Base-by-base conservation (phyloP, 2,797 vertebrate genomes). In the Xyrichtys novacula region DNA sequence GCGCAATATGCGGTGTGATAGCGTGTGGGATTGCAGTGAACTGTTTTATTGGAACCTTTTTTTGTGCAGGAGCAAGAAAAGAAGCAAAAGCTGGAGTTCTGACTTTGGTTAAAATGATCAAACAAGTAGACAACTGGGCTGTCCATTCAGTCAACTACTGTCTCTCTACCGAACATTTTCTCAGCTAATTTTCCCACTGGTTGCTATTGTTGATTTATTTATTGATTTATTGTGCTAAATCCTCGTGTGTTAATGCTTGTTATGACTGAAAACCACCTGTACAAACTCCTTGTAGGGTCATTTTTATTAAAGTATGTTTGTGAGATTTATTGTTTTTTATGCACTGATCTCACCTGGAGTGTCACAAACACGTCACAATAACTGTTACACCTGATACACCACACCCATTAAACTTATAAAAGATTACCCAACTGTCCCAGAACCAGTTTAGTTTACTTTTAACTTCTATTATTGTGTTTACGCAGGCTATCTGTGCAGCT, bases 401-500 rank as follows among this genome's bases (percentile, higher is more conserved):
- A 12, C 32, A 12, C 10, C 32, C 10, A 34, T 34, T 34, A 34
- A 2, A 12, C 1, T 12, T 12, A 2, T 11, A 34, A 34, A 11
- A 14, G n/a, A 25, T 38, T 0, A 36, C 22, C 17, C 47, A n/a
- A 64, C 28, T 50, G 3, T 63, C 8, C 20, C 1, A 28, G 57
- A 2, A 5, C 12, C 36, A 40, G 1, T 60, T 48, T 40, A 38
- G 7, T 75, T 55, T 23, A 59, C 23, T 47, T 12, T 7, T 55
- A 48, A 61, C n/a, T 14, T 64, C 14, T 61, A 22, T 9, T 2
- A 29, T 56, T 74, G 29, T 78, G 7, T 19, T 49, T 66, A 65
- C 74, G 80, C 91, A 99, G 98, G 93, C 40, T 94, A 95, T 70
- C 88, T 98, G 2, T 75, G 85, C 76, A 92, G 77, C 22, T 90